A percentile compares a stretch with the other conserved stretches of the same genome.
These are phyloP conservation scores for Pseudobourletiella spinata DNA, from an alignment of 1,140 invertebrate species.

Conservation along the genomic window DNA sequence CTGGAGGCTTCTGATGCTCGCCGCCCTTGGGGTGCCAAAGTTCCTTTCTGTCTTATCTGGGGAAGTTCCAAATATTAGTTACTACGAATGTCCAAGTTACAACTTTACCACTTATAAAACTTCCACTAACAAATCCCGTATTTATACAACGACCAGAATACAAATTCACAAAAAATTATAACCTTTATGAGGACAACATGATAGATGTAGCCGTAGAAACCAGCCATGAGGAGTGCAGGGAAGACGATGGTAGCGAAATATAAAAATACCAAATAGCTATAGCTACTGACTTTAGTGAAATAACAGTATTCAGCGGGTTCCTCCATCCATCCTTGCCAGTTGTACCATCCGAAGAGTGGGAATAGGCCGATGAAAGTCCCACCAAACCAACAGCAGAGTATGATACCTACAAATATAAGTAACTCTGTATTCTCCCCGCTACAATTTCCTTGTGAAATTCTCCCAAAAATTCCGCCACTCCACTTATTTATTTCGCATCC, in stretches of 20 bases:
- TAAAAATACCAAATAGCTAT: slow-evolving; percentile 75
- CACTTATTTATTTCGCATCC: too few species aligned
- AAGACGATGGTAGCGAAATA: slow-evolving; percentile 82
- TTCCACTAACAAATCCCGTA: too few species aligned
- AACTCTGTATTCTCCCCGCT: too few species aligned
- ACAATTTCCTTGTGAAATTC: too few species aligned
- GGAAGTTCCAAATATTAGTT: too few species aligned
- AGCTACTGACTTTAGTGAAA: slow-evolving; percentile 78
- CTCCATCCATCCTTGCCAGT: slow-evolving; percentile 44
- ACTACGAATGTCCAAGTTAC: too few species aligned
- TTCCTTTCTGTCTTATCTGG: slow-evolving; percentile 35
- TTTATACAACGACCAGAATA: background rate
- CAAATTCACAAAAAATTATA: background rate
- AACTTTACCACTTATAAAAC: too few species aligned
- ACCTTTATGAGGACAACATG: slow-evolving; percentile 80
- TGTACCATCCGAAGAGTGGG: slow-evolving; percentile 77
- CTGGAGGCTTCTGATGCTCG: slow-evolving; percentile 22
- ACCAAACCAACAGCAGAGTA: slow-evolving; percentile 72
- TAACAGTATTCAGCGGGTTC: slow-evolving; percentile 49
- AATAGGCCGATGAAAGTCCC: slow-evolving; percentile 69
- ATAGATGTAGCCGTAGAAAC: slow-evolving; percentile 81
- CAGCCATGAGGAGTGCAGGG: slow-evolving; percentile 67
- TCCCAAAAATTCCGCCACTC: too few species aligned
- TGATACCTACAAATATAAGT: slow-evolving; percentile 68
- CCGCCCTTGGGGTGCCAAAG: slow-evolving; percentile 25